Evolutionary conservation across 2,797 vertebrate species (phyloP), one percentile per base, ranked within the genome.

Genomic region (Geotrypetes seraphini): DNA sequence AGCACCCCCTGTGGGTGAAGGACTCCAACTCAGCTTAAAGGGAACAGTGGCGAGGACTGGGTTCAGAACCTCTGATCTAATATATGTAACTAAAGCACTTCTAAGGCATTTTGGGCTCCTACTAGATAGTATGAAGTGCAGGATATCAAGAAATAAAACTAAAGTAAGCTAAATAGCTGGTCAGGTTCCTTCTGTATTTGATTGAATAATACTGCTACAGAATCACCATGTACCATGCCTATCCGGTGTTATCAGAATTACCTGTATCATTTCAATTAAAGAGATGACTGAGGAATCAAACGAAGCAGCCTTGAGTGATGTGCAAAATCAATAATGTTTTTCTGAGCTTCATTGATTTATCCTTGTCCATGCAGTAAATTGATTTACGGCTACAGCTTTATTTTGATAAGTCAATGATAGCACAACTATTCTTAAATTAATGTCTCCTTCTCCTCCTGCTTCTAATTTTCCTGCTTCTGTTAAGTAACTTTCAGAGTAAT

Each of bases 241-340:
- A 57, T 55, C 51, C 53, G 36, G 66, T 69, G 60, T 73, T 73
- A 72, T 69, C 67, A 59, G 51, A 73, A 67, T 68, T n/a, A n/a
- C n/a, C n/a, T n/a, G 16, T 75, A 83, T 81, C 69, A 70, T 79
- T 84, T 82, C 81, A 84, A 80, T 84, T 79, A 89, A 87, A 71
- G 71, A 77, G 79, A 88, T 83, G 69, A 69, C 57, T 49, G 54
- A 79, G 72, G 78, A 81, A 83, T 80, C 75, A 84, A 82, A 87
- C 72, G 79, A 78, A 72, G 77, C 76, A 59, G 51, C 39, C 57
- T 71, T 74, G 82, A 75, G 64, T 75, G 78, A 83, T 73, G 42
- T 78, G 64, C 36, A 31, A 66, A 76, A 90, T 90, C 88, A 76
- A 88, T 90, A 81, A 60, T 33, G 60, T 70, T 73, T 83, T 76